Evolutionary conservation across 2,797 vertebrate species (phyloP).

Genomic region (Macroramphosus scolopax): DNA sequence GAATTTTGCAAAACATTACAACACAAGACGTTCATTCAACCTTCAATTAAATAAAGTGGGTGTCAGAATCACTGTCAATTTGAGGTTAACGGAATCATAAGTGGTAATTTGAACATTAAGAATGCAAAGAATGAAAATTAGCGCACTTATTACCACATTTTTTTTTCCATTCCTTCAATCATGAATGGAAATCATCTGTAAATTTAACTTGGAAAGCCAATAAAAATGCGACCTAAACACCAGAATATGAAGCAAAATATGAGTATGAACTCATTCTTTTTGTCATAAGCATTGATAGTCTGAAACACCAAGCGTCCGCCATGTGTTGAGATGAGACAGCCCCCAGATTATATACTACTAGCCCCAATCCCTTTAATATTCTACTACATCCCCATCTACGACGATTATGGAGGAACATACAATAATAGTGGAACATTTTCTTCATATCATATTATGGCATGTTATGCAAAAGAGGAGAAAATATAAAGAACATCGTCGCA

Average conservation of each 20-base stretch:
- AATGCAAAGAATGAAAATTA: constrained; percentile 22
- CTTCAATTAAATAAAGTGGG: constrained; percentile 14
- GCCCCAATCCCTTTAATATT: constrained; percentile 66
- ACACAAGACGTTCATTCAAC: constrained; percentile 24
- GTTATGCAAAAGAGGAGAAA: constrained; percentile 35
- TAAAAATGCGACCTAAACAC: constrained; percentile 8
- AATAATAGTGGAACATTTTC: constrained; percentile 58
- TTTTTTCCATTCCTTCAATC: constrained; percentile 26
- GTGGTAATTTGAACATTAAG: constrained; percentile 13
- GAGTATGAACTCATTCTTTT: constrained; percentile 62
- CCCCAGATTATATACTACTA: constrained; percentile 59
- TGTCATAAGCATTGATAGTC: constrained; percentile 75
- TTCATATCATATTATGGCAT: constrained; percentile 52
- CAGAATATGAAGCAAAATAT: constrained; percentile 3
- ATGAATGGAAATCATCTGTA: constrained; percentile 21
- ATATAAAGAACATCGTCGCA: constrained; percentile 42
- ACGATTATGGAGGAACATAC: constrained; percentile 71
- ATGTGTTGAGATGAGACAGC: constrained; percentile 66
- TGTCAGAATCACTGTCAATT: constrained; percentile 8
- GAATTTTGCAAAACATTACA: constrained; percentile 34
- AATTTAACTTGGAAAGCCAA: constrained; percentile 7
- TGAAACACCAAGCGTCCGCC: constrained; percentile 61
- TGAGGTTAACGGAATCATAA: constrained; percentile 12
- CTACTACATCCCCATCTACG: constrained; percentile 75
- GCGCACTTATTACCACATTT: constrained; percentile 23